These are phyloP conservation scores for Exaiptasia diaphana DNA, from an alignment of 64 coral and sea anemone genomes.

Conservation along the genomic window DNA sequence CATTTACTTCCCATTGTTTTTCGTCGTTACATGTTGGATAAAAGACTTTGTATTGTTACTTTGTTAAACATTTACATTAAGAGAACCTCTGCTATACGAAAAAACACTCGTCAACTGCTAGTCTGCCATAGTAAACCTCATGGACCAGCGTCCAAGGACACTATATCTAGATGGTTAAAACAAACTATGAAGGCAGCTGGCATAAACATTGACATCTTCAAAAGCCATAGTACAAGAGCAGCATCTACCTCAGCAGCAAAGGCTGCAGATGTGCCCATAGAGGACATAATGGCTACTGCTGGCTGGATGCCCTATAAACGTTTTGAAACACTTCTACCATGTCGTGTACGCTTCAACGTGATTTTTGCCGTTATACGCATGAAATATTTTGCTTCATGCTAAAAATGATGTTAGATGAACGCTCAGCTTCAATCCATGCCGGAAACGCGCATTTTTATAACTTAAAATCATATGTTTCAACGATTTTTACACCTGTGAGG, in stretches of 20 bases:
- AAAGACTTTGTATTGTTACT: conserved; percentile 22
- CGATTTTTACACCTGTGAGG: too few relatives aligned
- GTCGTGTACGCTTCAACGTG: too few relatives aligned
- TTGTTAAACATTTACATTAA: conserved; percentile 30
- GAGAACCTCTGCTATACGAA: neutral
- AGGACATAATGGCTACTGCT: conserved; percentile 36
- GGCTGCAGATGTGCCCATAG: conserved; percentile 26
- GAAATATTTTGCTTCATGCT: too few relatives aligned
- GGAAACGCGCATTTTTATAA: too few relatives aligned
- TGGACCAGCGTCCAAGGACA: conserved; percentile 45
- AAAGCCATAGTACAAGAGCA: conserved; percentile 39
- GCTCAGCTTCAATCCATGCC: too few relatives aligned
- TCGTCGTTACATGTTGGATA: conserved; percentile 20
- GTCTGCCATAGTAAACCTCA: conserved; percentile 20
- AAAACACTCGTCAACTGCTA: conserved; percentile 16
- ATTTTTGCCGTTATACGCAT: too few relatives aligned
- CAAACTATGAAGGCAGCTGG: conserved; percentile 31
- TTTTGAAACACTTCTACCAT: too few relatives aligned
- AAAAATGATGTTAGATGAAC: too few relatives aligned
- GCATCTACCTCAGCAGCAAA: conserved; percentile 42
- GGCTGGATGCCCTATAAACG: too few relatives aligned
- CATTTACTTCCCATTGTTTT: conserved; percentile 45
- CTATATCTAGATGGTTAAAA: conserved; percentile 56
- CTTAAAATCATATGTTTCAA: too few relatives aligned
- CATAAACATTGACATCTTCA: conserved; percentile 39